These are phyloP conservation scores for Poecile montanus DNA, from an alignment of 2,797 vertebrate genomes.

Conservation along the genomic window DNA sequence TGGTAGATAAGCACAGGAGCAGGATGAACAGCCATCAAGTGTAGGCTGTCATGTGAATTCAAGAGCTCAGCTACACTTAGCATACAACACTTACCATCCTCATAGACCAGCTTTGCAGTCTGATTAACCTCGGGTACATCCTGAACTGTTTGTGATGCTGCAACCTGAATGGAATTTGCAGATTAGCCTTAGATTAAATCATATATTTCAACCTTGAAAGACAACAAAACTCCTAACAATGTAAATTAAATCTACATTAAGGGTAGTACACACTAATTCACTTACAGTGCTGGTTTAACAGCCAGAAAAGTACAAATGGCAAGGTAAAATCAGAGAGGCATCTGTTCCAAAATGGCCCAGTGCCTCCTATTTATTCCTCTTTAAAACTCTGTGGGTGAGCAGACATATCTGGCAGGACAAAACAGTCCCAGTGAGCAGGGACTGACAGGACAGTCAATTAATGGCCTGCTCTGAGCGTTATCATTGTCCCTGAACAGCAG, in stretches of 20 bases:
- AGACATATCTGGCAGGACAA: background rate
- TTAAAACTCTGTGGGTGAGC: background rate
- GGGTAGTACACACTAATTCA: background rate
- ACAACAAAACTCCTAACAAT: background rate
- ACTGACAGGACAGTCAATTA: background rate
- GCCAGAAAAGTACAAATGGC: background rate
- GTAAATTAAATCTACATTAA: background rate
- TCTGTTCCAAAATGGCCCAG: background rate
- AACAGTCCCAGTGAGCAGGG: background rate
- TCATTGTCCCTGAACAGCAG: background rate
- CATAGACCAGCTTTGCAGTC: slow-evolving; percentile 94
- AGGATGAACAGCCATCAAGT: background rate
- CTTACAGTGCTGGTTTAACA: background rate
- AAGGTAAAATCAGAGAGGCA: background rate
- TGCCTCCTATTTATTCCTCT: background rate
- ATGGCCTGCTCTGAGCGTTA: background rate
- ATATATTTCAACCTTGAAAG: background rate
- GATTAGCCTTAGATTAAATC: background rate
- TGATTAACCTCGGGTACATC: slow-evolving; percentile 77
- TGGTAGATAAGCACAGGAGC: background rate
- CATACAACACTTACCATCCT: slow-evolving; percentile 86
- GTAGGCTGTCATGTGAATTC: background rate
- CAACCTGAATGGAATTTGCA: slow-evolving; percentile 80
- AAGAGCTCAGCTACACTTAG: background rate
- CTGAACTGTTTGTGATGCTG: slow-evolving; percentile 75